These are phyloP conservation scores for Embiotoca jacksoni DNA, from an alignment of 2,113 vertebrate species.

Conservation along the genomic window DNA sequence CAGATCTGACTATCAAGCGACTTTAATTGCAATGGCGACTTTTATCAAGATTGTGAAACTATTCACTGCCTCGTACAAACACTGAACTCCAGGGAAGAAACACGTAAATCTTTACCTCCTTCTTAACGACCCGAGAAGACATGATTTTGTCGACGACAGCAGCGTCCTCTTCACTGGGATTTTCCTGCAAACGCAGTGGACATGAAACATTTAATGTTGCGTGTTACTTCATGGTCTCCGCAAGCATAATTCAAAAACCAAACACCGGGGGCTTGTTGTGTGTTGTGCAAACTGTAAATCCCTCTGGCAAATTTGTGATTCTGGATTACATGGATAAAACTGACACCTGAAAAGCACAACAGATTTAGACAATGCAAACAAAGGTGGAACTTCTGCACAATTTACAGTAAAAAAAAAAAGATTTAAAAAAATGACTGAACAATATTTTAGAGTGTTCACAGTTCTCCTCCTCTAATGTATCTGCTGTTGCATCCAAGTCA, in stretches of 20 bases:
- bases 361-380: background rate
- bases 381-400: background rate
- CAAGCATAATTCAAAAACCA: background rate
- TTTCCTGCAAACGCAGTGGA: slow-evolving; percentile 86
- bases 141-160: slow-evolving; percentile 99
- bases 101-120: slow-evolving; percentile 86
- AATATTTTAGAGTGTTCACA: background rate
- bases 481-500: slow-evolving; percentile 5
- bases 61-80: background rate
- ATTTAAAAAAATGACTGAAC: no score
- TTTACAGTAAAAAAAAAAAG: background rate
- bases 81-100: background rate
- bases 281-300: background rate
- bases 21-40: background rate
- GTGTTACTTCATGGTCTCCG: slow-evolving; percentile 5
- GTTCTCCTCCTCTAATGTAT: background rate
- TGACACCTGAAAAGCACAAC: background rate
- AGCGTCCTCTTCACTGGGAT: slow-evolving; percentile 98
- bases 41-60: background rate
- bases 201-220: slow-evolving; percentile 21
- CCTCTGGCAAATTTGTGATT: slow-evolving; percentile 13
- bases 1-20: background rate
- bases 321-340: background rate
- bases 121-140: slow-evolving; percentile 92
- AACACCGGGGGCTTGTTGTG: background rate